Evolutionary conservation across 2,113 vertebrate genomes (phyloP), one percentile per base, ranked within the genome.

Genomic region (Archilochus colubris): DNA sequence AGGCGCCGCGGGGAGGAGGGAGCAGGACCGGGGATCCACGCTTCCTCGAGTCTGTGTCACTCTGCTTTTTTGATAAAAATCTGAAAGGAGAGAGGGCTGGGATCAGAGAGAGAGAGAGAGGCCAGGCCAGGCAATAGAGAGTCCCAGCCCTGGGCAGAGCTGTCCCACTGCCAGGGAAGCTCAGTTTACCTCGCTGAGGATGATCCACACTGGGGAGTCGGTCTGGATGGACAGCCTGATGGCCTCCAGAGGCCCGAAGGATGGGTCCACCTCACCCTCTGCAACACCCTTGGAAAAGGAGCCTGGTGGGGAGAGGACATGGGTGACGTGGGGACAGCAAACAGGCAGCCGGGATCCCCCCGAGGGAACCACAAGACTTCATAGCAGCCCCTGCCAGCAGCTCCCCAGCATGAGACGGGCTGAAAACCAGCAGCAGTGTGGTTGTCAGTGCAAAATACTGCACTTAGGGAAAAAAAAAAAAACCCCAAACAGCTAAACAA

Each of bases 121-220:
- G 69, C 4, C 2, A 19, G 57, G 48, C 8, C 19, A 22, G 58
- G 74, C 7, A 6, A 38, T 1, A 3, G 31, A 40, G 40, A n/a
- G 40, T 31, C 58, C 50, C 4, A 3, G 30, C 15, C 25, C 22
- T 15, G 64, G 40, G 15, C 19, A 6, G 19, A 40, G 40, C 43
- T 2, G 3, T 12, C 44, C 57, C 16, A 7, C 31, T 8, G 86
- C 43, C 2, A 22, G 6, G 7, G 6, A 59, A 61, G 67, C 36
- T 19, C 0, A 0, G 8, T 77, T 95, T 95, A 99, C 99, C 99
- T 99, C 99, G 27, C 99, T 99, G 96, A 99, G 96, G 96, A 99
- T 99, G 94, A 99, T 99, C 99, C 99, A 99, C 82, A 99, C 99
- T 0, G 99, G 99, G 6, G 99, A 99, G 97, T 99, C 99, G 0